Evolutionary conservation across 2,113 vertebrate genomes (phyloP).

Genomic region (Formicarius rufipectus): DNA sequence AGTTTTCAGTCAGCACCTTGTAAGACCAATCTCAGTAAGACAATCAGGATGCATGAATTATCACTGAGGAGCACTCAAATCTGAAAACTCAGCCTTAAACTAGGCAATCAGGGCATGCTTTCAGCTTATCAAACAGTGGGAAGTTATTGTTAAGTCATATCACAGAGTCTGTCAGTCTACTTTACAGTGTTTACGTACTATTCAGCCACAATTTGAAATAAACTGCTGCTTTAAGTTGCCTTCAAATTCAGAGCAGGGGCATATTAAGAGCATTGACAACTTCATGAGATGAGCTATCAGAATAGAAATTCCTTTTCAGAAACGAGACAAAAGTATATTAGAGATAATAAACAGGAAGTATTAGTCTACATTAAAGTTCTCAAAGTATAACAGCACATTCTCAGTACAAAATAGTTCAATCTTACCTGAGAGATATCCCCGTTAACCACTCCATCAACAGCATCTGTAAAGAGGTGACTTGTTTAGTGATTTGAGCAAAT

Average conservation of each 20-base stretch:
- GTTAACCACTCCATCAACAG: slow-evolving; percentile 83
- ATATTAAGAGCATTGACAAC: background rate
- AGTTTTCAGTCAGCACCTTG: background rate
- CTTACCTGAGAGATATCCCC: slow-evolving; percentile 84
- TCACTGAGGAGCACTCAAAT: background rate
- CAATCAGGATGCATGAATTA: background rate
- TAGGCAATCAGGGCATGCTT: background rate
- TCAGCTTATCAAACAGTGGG: background rate
- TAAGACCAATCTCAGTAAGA: background rate
- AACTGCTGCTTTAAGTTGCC: background rate
- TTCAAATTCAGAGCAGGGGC: background rate
- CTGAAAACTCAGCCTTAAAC: background rate
- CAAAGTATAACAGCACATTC: background rate
- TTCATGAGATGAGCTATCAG: background rate
- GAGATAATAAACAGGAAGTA: background rate
- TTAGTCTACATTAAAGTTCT: background rate
- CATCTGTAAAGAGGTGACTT: slow-evolving; percentile 70
- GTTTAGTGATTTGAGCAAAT: slow-evolving; percentile 45
- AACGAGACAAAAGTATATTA: background rate
- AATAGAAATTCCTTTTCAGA: background rate
- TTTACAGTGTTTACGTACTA: background rate
- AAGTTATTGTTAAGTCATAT: background rate
- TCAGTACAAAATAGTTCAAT: background rate
- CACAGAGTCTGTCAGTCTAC: background rate
- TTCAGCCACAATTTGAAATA: background rate